A percentile compares a stretch with the other conserved stretches of the same genome.
Evolutionary conservation across 2,113 vertebrate genomes (phyloP).

Genomic region (Nestor notabilis): DNA sequence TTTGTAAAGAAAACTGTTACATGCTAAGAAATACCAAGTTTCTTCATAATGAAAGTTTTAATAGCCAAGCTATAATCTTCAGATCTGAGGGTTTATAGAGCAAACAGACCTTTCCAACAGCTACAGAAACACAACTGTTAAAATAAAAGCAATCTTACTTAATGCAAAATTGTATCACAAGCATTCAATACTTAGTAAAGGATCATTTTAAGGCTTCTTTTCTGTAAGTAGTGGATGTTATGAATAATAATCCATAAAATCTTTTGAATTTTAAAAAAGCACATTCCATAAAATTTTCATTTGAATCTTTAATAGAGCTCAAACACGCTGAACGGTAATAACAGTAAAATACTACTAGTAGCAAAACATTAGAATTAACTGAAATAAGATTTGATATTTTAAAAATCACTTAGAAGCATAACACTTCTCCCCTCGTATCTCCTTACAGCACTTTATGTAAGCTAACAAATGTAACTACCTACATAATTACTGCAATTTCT

Average conservation of each 20-base stretch:
- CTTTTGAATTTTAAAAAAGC: constrained; percentile 68
- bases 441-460: background rate
- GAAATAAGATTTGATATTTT: constrained; percentile 35
- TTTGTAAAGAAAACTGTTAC: background rate
- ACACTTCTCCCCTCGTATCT: background rate
- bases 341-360: constrained; percentile 55
- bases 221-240: constrained; percentile 75
- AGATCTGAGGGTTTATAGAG: background rate
- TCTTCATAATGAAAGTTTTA: constrained; percentile 24
- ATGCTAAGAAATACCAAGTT: background rate
- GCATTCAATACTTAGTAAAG: constrained; percentile 74
- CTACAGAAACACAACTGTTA: constrained; percentile 16
- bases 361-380: constrained; percentile 56
- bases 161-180: constrained; percentile 65
- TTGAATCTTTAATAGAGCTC: constrained; percentile 70
- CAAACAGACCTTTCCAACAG: background rate
- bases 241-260: constrained; percentile 76
- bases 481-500: background rate
- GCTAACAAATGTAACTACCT: background rate
- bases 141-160: constrained; percentile 59
- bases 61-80: constrained; percentile 32
- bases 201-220: constrained; percentile 67
- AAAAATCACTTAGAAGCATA: background rate
- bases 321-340: constrained; percentile 51
- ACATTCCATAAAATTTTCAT: constrained; percentile 69